Evolutionary conservation across 1,140 invertebrate genomes (phyloP).

Genomic region (Pseudobourletiella spinata): DNA sequence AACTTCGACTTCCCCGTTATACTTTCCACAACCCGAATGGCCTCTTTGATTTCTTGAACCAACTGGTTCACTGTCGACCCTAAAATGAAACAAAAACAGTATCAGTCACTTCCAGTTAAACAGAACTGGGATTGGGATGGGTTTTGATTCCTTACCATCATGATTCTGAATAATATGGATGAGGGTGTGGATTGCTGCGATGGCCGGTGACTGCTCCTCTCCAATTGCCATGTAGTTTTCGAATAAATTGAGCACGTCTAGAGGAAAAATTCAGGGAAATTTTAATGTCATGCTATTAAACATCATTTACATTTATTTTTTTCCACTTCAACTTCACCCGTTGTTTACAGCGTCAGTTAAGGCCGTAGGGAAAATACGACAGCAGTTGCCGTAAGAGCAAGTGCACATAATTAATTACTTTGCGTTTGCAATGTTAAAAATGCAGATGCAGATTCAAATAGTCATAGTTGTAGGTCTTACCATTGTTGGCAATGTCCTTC

Average conservation of each 20-base stretch:
- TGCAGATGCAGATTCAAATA: no score
- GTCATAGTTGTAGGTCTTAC: no score
- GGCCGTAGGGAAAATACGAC: no score
- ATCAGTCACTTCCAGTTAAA: neutral
- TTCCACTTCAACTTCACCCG: no score
- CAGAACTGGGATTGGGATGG: neutral
- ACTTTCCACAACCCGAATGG: constrained; percentile 3
- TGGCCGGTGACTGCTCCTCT: constrained; percentile 11
- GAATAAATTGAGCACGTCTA: constrained; percentile 3
- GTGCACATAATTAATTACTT: no score
- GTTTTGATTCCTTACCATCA: constrained; percentile 7
- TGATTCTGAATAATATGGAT: constrained; percentile 18
- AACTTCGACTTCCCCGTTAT: constrained; percentile 24
- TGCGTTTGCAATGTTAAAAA: no score
- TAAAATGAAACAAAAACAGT: neutral
- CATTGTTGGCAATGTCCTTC: no score
- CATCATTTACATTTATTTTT: no score
- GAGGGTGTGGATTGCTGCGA: constrained; percentile 15
- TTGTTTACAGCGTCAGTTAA: no score
- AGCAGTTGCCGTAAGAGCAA: no score
- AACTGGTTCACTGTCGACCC: constrained; percentile 27
- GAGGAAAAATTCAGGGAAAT: no score
- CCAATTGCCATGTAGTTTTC: constrained; percentile 1
- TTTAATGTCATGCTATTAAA: no score
- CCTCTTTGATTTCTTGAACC: constrained; percentile 10